Conservation (phyloP, 1,140 invertebrate genomes). For the Zeugodacus cucurbitae region DNA sequence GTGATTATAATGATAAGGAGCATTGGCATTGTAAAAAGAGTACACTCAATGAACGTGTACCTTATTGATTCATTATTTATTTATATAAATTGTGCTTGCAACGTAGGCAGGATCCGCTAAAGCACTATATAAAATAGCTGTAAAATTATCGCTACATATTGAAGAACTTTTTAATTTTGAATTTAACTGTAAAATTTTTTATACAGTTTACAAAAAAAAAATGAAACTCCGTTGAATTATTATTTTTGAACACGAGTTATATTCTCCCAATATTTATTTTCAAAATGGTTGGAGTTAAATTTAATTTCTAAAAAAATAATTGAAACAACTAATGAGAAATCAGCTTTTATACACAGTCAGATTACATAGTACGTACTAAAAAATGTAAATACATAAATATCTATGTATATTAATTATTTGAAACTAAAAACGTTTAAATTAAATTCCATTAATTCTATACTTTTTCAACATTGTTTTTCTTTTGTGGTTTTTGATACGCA, state of each 20-base stretch:
- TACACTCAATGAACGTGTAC: not conserved
- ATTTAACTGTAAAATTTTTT: not conserved
- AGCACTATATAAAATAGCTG: not conserved
- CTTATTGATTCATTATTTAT: not conserved
- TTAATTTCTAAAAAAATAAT: constrained; percentile 9
- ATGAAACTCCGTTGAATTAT: not conserved
- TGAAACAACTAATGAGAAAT: not conserved
- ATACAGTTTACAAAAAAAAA: not conserved
- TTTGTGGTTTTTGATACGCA: not conserved
- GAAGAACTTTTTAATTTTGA: not conserved
- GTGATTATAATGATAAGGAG: not conserved
- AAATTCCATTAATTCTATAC: not conserved
- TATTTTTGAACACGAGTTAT: not conserved
- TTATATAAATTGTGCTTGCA: not conserved
- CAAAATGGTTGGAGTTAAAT: not conserved
- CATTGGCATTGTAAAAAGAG: constrained; percentile 25
- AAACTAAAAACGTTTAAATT: not conserved
- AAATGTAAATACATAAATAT: not conserved
- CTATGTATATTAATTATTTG: not conserved
- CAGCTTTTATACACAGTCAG: not conserved
- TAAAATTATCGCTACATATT: not conserved
- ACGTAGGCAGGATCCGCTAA: not conserved
- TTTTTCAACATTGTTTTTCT: not conserved
- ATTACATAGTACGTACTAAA: not conserved
- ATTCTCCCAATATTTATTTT: not conserved